These are phyloP conservation scores for Pseudobourletiella spinata DNA, from an alignment of 1,140 invertebrate genomes.

Conservation along the genomic window DNA sequence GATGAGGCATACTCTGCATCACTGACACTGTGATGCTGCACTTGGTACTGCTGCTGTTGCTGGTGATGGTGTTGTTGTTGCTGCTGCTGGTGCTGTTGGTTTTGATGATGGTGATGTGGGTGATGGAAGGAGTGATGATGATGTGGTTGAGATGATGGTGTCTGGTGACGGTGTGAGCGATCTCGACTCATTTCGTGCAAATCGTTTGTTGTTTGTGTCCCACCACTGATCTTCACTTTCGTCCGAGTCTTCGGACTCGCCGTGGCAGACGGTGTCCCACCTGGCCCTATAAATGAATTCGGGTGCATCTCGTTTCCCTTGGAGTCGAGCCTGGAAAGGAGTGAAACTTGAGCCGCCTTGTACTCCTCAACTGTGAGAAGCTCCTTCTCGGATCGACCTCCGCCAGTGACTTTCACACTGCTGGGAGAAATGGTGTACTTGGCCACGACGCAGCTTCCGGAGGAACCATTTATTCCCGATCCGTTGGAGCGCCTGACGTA, in stretches of 20 bases:
- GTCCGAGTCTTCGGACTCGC: slow-evolving; percentile 35
- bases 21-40: background rate
- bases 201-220: slow-evolving; percentile 77
- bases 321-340: slow-evolving; percentile 54
- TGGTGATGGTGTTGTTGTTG: slow-evolving; percentile 41
- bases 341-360: slow-evolving; percentile 58
- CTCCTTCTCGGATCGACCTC: background rate
- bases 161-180: slow-evolving; percentile 21
- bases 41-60: slow-evolving; percentile 6
- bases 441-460: background rate
- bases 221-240: slow-evolving; percentile 75
- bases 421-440: slow-evolving; percentile 1
- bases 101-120: slow-evolving; percentile 9
- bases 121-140: background rate
- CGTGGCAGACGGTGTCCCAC: slow-evolving; percentile 3
- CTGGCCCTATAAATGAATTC: background rate
- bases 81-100: slow-evolving; percentile 5
- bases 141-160: background rate
- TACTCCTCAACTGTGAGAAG: slow-evolving; percentile 36
- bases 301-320: slow-evolving; percentile 1
- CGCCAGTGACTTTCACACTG: background rate
- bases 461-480: background rate
- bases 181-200: slow-evolving; percentile 42
- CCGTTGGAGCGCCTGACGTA: slow-evolving; percentile 12
- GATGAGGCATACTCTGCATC: slow-evolving; percentile 44